A percentile compares a stretch with the other conserved stretches of the same genome.
Conservation (phyloP, 2,797 vertebrate genomes). For the Peromyscus eremicus region DNA sequence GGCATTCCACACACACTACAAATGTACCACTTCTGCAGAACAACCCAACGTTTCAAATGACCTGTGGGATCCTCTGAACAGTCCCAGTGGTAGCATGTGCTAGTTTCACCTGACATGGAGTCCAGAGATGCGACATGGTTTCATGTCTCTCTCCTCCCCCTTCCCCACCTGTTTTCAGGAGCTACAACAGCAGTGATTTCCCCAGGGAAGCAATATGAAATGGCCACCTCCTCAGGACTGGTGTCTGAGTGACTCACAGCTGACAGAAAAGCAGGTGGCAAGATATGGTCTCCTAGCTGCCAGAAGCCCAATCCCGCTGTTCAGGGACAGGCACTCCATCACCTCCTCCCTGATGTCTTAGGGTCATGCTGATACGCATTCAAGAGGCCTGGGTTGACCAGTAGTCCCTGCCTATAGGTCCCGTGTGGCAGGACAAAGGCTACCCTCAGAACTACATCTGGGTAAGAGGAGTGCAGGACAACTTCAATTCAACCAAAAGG, state of each 20-base stretch:
- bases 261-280: background rate
- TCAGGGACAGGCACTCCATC: background rate
- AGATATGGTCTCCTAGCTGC: background rate
- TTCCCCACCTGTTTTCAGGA: background rate
- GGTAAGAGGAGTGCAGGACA: background rate
- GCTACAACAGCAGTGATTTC: background rate
- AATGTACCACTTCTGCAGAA: background rate
- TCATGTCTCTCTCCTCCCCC: background rate
- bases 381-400: background rate
- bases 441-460: fast-evolving
- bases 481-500: background rate
- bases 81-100: background rate
- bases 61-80: background rate
- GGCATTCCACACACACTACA: too few species aligned
- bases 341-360: background rate
- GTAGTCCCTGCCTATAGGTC: background rate
- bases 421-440: background rate
- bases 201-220: background rate
- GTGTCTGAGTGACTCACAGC: background rate
- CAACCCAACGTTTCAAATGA: background rate
- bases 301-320: background rate
- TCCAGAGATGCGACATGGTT: background rate
- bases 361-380: background rate
- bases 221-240: background rate
- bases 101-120: background rate